Evolutionary conservation across 2,888 invertebrate species (phyloP).

Genomic region (Cheilosia soror): DNA sequence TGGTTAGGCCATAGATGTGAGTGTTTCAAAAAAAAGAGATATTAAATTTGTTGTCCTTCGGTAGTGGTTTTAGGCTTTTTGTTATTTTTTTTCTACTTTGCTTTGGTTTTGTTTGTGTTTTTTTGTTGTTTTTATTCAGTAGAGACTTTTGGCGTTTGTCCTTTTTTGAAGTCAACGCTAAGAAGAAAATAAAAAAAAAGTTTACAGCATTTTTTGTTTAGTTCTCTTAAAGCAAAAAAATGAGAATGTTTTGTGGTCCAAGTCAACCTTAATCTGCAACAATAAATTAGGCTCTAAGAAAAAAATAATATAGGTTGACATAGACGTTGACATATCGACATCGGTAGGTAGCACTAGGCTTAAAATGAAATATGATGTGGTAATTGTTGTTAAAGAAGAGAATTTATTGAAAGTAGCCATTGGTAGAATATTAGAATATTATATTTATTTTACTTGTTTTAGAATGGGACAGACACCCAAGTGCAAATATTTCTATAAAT

Average conservation of each 20-base stretch:
- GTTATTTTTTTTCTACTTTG: constrained; percentile 6
- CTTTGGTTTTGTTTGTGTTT: background rate
- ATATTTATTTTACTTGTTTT: no score
- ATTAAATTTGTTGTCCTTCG: constrained; percentile 57
- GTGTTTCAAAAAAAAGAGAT: constrained; percentile 19
- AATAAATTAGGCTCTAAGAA: background rate
- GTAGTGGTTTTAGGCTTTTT: constrained; percentile 8
- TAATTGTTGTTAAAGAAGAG: no score
- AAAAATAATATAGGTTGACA: no score
- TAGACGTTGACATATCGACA: no score
- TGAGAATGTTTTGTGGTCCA: no score
- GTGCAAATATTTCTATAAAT: no score
- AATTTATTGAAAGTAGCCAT: no score
- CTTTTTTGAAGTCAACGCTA: constrained; percentile 3
- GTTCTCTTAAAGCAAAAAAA: background rate
- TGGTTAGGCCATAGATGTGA: constrained; percentile 17
- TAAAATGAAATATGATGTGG: no score
- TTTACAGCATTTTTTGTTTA: background rate
- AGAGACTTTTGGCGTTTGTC: constrained; percentile 15
- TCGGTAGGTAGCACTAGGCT: no score
- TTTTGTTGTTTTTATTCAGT: constrained; percentile 21
- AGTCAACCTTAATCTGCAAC: background rate
- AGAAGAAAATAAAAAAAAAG: background rate
- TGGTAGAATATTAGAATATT: no score
- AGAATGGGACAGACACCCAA: no score